Conservation (phyloP, 2,113 vertebrate genomes). For the Hemicordylus capensis region DNA sequence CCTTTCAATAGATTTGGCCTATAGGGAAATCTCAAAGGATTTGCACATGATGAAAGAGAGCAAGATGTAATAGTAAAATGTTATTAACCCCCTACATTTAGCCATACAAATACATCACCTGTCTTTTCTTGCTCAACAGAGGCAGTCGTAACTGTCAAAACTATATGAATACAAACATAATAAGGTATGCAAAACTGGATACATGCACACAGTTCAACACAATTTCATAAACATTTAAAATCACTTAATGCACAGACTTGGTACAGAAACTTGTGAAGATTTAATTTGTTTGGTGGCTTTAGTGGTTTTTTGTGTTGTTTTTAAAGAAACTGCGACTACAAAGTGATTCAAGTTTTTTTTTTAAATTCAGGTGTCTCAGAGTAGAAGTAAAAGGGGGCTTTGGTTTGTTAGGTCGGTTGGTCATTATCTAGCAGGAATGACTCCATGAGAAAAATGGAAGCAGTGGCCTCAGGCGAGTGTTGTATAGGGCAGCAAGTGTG, state of each 20-base stretch:
- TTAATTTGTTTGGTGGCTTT: not conserved
- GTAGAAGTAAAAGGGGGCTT: not conserved
- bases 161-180: not conserved
- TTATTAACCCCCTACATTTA: conserved; percentile 30
- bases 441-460: too few species aligned
- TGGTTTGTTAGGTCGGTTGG: too few species aligned
- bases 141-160: not conserved
- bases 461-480: too few species aligned
- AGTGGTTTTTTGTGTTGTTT: not conserved
- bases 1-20: conserved; percentile 3
- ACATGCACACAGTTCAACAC: not conserved
- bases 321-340: not conserved
- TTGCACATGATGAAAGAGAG: conserved; percentile 17
- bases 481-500: too few species aligned
- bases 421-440: too few species aligned
- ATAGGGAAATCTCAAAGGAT: conserved; percentile 29
- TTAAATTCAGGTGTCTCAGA: not conserved
- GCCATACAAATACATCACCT: not conserved
- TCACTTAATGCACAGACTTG: not conserved
- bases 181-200: not conserved
- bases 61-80: conserved; percentile 24
- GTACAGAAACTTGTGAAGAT: not conserved
- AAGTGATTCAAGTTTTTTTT: not conserved
- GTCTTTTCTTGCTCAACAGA: conserved; percentile 23
- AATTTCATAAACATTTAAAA: not conserved